phyloP scores from a whole-genome alignment of 37 sponge, comb jelly and placozoan genomes.

The Chondrilla cf. caribensis region DNA sequence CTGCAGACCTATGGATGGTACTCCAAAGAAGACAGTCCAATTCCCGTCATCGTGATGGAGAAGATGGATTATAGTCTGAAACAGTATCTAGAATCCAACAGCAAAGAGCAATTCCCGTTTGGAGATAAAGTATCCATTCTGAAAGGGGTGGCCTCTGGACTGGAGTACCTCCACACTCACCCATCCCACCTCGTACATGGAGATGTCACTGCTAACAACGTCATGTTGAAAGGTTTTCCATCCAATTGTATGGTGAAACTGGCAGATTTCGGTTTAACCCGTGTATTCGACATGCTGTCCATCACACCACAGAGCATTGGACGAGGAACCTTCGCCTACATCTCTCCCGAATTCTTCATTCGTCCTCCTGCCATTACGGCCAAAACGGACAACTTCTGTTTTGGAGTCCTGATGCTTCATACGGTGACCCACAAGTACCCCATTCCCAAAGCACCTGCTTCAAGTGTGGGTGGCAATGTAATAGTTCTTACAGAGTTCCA shows the following conservation, averaged over 20 bases:
- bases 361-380: background rate
- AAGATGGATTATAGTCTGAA: background rate
- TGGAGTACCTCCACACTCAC: background rate
- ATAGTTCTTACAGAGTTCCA: background rate
- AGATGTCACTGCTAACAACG: background rate
- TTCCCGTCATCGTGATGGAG: slow-evolving; percentile 13
- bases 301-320: background rate
- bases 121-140: background rate
- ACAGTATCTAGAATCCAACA: background rate
- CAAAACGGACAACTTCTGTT: slow-evolving; percentile 41
- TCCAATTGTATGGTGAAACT: background rate
- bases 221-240: background rate
- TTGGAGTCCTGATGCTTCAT: slow-evolving; percentile 43
- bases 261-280: background rate
- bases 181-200: slow-evolving; percentile 6
- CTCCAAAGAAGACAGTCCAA: background rate
- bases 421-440: slow-evolving; percentile 20
- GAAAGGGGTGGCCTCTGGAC: background rate
- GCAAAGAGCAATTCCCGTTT: background rate
- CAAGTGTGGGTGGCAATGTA: background rate
- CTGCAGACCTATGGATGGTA: background rate
- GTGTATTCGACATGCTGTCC: background rate
- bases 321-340: slow-evolving; percentile 16
- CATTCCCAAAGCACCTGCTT: too few relatives aligned
- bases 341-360: slow-evolving; percentile 29